Conservation (phyloP, 2,797 vertebrate species). For the Nyctibius grandis region DNA sequence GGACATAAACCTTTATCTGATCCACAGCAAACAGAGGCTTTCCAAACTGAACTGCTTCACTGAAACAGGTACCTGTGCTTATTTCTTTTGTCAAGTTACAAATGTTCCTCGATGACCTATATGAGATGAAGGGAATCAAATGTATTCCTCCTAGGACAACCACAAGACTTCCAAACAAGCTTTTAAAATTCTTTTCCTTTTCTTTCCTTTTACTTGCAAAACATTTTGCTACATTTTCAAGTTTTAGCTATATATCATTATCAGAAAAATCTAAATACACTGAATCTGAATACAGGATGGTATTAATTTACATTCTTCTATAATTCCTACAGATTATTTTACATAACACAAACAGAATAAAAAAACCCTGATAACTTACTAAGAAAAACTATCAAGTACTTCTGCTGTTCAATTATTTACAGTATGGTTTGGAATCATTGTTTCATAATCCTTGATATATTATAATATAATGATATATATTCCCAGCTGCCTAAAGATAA, state of each 20-base stretch:
- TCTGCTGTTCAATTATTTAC: not conserved
- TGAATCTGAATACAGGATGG: not conserved
- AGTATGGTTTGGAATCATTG: not conserved
- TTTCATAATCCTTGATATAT: not conserved
- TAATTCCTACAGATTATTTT: not conserved
- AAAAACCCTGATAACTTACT: not conserved
- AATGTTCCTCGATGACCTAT: slow-evolving; percentile 83
- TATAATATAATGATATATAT: not conserved
- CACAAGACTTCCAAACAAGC: slow-evolving; percentile 83
- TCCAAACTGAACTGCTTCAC: not conserved
- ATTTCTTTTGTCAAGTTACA: slow-evolving; percentile 72
- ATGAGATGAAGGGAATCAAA: slow-evolving; percentile 78
- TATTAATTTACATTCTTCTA: not conserved
- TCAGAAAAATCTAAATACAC: not conserved
- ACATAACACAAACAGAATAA: not conserved
- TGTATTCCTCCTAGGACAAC: slow-evolving; percentile 80
- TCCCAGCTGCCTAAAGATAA: not conserved
- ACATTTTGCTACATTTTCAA: not conserved
- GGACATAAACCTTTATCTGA: not conserved
- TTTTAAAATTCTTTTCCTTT: slow-evolving; percentile 3
- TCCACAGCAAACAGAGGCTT: not conserved
- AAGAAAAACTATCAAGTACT: not conserved
- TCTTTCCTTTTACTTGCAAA: not conserved
- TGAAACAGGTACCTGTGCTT: not conserved
- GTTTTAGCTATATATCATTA: not conserved